Percentiles rank a stretch among this genome's conserved stretches.
These are phyloP conservation scores for Agrochola litura DNA, from an alignment of 2,888 invertebrate genomes.

Conservation along the genomic window DNA sequence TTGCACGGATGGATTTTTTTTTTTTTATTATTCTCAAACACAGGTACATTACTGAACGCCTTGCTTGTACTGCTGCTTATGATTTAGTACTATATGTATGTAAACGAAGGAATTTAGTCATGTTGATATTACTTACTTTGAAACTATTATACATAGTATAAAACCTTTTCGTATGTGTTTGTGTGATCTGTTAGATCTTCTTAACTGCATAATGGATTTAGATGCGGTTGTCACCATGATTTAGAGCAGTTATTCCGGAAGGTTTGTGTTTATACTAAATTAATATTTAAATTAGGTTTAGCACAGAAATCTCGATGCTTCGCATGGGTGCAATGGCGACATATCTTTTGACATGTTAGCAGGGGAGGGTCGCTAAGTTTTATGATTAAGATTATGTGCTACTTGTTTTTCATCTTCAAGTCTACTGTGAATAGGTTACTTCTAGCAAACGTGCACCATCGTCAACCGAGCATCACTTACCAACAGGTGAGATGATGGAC, in stretches of 20 bases:
- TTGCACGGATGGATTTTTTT: conserved; percentile 19
- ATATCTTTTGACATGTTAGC: no score
- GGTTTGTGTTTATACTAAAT: no score
- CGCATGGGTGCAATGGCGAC: no score
- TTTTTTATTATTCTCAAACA: no score
- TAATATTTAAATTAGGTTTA: neutral
- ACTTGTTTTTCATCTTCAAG: neutral
- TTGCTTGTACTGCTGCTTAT: neutral
- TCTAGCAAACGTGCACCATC: neutral
- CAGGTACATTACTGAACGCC: no score
- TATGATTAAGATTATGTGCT: neutral
- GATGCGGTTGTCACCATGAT: neutral
- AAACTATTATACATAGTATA: neutral
- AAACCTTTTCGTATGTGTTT: no score
- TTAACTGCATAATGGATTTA: neutral
- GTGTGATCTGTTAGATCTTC: no score
- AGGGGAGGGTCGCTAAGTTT: neutral
- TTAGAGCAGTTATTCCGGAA: neutral
- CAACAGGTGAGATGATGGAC: no score
- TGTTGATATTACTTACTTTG: neutral
- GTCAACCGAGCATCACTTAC: no score
- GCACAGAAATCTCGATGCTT: neutral
- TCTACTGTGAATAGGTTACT: neutral
- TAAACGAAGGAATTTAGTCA: neutral
- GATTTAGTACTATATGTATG: neutral